These are phyloP conservation scores for Drosophila peninsularis DNA, from an alignment of 2,888 invertebrate genomes.

Conservation along the genomic window DNA sequence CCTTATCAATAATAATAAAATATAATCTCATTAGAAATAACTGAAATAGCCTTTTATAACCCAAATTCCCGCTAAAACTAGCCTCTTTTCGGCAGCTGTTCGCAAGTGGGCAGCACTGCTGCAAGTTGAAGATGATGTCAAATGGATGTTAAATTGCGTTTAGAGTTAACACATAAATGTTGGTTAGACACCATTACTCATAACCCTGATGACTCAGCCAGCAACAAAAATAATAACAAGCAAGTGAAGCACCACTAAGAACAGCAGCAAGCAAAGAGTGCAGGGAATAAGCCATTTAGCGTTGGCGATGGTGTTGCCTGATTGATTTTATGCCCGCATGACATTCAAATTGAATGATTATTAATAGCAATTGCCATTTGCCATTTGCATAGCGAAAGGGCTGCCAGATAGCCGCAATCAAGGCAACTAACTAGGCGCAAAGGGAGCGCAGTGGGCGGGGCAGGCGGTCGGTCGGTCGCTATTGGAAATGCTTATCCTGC, in stretches of 20 bases:
- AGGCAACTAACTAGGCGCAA: conserved; percentile 8
- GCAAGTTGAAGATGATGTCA: conserved; percentile 9
- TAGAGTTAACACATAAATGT: not conserved
- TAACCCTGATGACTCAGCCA: conserved; percentile 35
- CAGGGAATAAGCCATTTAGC: conserved; percentile 54
- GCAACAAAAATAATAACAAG: conserved; percentile 15
- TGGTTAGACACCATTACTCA: conserved; percentile 37
- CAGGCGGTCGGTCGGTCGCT: not conserved
- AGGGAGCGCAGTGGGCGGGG: not conserved
- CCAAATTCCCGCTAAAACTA: not conserved
- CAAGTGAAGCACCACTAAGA: conserved; percentile 15
- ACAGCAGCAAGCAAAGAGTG: conserved; percentile 7
- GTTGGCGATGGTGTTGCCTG: conserved; percentile 37
- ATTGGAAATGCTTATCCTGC: conserved; percentile 41
- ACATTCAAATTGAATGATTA: conserved; percentile 9
- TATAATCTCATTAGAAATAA: not conserved
- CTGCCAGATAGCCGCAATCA: conserved; percentile 19
- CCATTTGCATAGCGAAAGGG: conserved; percentile 19
- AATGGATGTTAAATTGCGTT: not conserved
- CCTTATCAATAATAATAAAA: too few relatives aligned
- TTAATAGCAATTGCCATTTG: conserved; percentile 16
- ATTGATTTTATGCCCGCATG: conserved; percentile 38
- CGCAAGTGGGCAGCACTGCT: not conserved
- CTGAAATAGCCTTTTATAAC: not conserved
- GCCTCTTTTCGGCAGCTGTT: not conserved